Evolutionary conservation across 2,797 vertebrate genomes (phyloP).

Genomic region (Scyliorhinus canicula): DNA sequence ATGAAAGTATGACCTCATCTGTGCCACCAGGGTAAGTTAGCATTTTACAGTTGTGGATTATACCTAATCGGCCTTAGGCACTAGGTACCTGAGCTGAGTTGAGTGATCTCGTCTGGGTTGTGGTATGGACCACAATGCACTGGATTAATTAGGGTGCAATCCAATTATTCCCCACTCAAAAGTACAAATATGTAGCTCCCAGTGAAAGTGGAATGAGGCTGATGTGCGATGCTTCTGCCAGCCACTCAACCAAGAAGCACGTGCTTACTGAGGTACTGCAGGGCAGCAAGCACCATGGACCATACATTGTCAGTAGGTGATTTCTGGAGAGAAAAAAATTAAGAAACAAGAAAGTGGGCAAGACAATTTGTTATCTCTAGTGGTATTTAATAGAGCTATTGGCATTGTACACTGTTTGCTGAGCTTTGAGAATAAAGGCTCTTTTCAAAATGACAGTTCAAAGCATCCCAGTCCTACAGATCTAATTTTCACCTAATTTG

Average conservation of each 20-base stretch:
- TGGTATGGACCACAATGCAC: neutral
- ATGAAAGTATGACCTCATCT: too few species aligned
- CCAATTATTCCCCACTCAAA: neutral
- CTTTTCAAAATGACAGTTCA: neutral
- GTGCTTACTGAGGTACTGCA: neutral
- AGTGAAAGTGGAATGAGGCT: neutral
- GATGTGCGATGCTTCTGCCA: neutral
- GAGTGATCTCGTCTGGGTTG: neutral
- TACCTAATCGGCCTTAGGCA: neutral
- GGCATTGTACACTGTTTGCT: neutral
- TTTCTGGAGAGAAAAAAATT: neutral
- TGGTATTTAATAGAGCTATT: neutral
- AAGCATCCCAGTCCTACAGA: neutral
- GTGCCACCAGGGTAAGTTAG: neutral
- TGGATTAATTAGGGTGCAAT: neutral
- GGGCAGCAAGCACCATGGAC: neutral
- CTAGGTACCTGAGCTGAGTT: neutral
- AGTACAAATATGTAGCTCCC: neutral
- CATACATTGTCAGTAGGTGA: neutral
- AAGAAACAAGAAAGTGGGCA: neutral
- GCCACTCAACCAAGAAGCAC: neutral
- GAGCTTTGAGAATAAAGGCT: neutral
- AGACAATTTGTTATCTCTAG: neutral
- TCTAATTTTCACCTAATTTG: neutral
- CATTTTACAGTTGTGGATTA: neutral